Evolutionary conservation across 2,113 vertebrate species (phyloP), one percentile per base, ranked within the genome.

Genomic region (Alethe castanea): DNA sequence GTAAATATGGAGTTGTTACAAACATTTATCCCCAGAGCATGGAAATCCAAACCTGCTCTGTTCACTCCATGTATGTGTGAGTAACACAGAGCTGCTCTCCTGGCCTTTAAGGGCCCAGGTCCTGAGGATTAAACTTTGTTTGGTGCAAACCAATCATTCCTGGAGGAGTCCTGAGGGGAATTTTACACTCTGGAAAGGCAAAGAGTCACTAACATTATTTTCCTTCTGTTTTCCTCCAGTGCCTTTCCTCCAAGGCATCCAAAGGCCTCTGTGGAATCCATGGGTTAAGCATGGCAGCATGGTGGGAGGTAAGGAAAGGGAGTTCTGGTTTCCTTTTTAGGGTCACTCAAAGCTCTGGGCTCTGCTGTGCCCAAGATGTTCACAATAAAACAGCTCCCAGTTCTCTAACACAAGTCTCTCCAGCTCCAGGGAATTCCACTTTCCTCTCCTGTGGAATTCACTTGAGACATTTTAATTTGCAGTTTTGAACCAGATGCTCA

Each of bases 31-130:
- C 42, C 52, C 57, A 64, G 74, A 18, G 72, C 53, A 22, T 16
- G 73, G 48, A n/a, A 80, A 44, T 20, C 26, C 45, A 82, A 76
- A 42, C 24, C 24, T 1, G 23, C 56, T 44, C 15, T 74, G 35
- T 42, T 86, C 66, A 14, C 3, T 17, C n/a, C 8, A 0, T 15
- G 53, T 7, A 0, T 0, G 3, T 70, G 67, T 79, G 57, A 74
- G 9, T 28, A 74, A 66, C 19, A 28, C 14, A 26, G 54, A 45
- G 76, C 90, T 88, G 79, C 71, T 57, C 42, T 13, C 52, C 80
- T 74, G 71, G 1, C 14, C 40, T 61, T 72, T 13, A 15, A 8
- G 19, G 45, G 54, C 26, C 31, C 14, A 4, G 2, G 8, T 83
- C 72, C 47, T 29, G 53, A 86, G n/a, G 40, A 40, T 60, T 7